These are phyloP conservation scores for Drosophila burlai DNA, from an alignment of 1,140 invertebrate genomes.

Conservation along the genomic window DNA sequence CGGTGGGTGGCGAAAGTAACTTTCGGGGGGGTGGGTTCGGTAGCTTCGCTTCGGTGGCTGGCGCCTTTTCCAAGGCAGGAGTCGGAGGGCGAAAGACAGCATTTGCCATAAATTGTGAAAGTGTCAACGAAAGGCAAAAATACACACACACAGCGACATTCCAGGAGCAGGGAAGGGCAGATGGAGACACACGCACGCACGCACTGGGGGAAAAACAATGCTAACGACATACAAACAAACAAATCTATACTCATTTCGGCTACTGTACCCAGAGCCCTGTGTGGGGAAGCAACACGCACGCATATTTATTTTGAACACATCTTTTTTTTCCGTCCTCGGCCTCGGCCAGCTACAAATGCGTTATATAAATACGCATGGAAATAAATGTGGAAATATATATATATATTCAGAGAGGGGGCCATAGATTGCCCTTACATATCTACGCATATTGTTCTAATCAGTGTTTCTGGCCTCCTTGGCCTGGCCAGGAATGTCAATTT, in stretches of 20 bases:
- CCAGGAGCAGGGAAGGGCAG: conserved; percentile 27
- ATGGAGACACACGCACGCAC: conserved; percentile 52
- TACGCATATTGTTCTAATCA: conserved; percentile 82
- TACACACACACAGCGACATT: conserved; percentile 35
- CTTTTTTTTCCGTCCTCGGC: conserved; percentile 37
- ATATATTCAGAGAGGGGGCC: conserved; percentile 14
- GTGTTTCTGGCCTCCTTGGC: conserved; percentile 60
- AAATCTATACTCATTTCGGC: conserved; percentile 62
- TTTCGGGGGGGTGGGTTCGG: conserved; percentile 45
- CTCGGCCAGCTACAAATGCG: conserved; percentile 55
- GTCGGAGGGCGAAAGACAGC: conserved; percentile 69
- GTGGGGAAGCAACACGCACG: conserved; percentile 80
- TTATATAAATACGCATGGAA: conserved; percentile 61
- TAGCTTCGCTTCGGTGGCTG: conserved; percentile 45
- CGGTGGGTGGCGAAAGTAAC: conserved; percentile 75
- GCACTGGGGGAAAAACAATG: conserved; percentile 58
- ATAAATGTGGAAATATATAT: conserved; percentile 34
- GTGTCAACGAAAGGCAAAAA: conserved; percentile 83
- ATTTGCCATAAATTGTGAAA: conserved; percentile 83
- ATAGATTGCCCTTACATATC: conserved; percentile 69
- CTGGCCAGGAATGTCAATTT: conserved; percentile 74
- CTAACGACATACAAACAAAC: conserved; percentile 64
- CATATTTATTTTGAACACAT: conserved; percentile 84
- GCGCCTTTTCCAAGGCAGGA: conserved; percentile 68
- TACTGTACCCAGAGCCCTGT: conserved; percentile 28